These are phyloP conservation scores for Arizona elegans DNA, from an alignment of 2,113 vertebrate species.

Conservation along the genomic window DNA sequence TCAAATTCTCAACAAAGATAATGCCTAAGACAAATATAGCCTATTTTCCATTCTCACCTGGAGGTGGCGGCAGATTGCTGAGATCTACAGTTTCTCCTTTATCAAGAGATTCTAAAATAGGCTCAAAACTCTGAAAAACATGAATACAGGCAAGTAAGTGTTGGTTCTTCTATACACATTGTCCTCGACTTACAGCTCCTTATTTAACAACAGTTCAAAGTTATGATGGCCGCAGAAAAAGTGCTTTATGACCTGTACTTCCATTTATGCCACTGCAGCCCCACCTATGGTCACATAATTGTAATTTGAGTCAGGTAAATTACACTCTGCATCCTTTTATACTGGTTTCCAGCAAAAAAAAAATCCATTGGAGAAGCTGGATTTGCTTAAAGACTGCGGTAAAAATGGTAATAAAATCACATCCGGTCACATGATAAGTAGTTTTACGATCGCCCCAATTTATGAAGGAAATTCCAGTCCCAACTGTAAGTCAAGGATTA, in stretches of 20 bases:
- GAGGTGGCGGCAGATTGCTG: conserved; percentile 75
- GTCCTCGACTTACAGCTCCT: background rate
- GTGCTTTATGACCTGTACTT: background rate
- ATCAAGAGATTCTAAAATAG: conserved; percentile 73
- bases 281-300: background rate
- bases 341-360: background rate
- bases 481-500: background rate
- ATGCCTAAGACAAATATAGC: background rate
- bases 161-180: background rate
- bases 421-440: background rate
- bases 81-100: conserved; percentile 72
- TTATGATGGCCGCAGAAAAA: background rate
- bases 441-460: background rate
- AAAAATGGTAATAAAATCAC: background rate
- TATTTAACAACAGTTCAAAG: background rate
- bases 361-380: too few species aligned
- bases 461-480: background rate
- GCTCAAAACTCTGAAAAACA: conserved; percentile 74
- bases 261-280: background rate
- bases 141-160: rapidly evolving
- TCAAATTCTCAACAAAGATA: background rate
- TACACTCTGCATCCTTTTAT: background rate
- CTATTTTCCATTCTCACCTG: conserved; percentile 68
- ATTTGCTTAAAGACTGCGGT: too few species aligned
- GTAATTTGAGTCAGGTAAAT: background rate